phyloP scores from a whole-genome alignment of 2,888 invertebrate species.

The Entomobrya proxima region DNA sequence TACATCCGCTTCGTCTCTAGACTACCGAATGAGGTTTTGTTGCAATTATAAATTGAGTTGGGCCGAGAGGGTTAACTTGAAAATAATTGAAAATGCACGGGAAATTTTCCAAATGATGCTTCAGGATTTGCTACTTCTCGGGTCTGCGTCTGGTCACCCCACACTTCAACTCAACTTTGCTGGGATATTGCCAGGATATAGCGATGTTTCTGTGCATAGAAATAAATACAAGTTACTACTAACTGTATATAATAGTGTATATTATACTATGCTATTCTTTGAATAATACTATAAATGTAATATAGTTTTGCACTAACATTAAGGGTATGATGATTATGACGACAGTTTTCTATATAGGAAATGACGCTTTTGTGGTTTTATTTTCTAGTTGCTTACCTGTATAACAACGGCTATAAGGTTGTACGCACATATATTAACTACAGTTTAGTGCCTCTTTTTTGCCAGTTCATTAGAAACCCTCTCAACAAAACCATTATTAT shows the following conservation, averaged over 20 bases:
- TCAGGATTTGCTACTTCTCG: not conserved
- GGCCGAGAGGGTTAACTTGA: not conserved
- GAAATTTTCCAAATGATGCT: not conserved
- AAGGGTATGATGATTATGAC: not conserved
- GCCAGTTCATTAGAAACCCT: too few relatives aligned
- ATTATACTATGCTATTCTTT: too few relatives aligned
- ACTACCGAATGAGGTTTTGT: not conserved
- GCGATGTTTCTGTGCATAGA: too few relatives aligned
- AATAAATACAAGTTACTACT: too few relatives aligned
- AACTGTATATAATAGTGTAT: too few relatives aligned
- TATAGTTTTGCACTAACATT: not conserved
- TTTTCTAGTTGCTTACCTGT: not conserved
- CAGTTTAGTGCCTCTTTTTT: too few relatives aligned
- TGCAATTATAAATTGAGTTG: not conserved
- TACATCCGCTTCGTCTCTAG: not conserved
- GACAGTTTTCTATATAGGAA: not conserved
- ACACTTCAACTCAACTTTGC: not conserved
- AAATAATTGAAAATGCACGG: not conserved
- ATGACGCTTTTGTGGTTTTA: slow-evolving; percentile 12
- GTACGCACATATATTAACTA: too few relatives aligned
- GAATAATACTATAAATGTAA: too few relatives aligned
- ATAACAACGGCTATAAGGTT: not conserved
- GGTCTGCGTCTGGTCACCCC: not conserved
- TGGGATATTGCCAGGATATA: not conserved
- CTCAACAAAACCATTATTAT: not conserved